Conservation (phyloP, 92 coral and sea anemone species). For the Epizoanthus illoricatus region DNA sequence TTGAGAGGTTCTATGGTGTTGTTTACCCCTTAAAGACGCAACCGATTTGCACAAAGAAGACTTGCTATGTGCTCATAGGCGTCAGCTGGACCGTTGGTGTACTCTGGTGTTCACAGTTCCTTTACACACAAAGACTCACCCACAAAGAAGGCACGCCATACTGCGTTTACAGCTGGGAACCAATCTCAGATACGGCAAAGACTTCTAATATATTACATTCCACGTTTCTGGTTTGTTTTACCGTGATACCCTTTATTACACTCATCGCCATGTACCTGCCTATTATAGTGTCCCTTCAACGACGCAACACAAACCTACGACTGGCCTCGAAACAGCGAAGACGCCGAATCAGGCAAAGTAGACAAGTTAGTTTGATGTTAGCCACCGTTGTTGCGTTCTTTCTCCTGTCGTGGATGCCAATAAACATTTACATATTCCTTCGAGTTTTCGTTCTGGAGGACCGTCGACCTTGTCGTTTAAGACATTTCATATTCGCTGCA, state of each 20-base stretch:
- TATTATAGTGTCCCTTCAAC: neutral
- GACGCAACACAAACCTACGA: neutral
- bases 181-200: neutral
- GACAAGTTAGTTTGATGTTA: slow-evolving; percentile 4
- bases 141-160: slow-evolving; percentile 3
- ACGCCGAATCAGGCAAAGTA: neutral
- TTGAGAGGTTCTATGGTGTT: slow-evolving; percentile 14
- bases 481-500: neutral
- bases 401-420: slow-evolving; percentile 6
- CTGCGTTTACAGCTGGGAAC: slow-evolving; percentile 18
- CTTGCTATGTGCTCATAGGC: neutral
- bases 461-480: neutral
- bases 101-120: neutral
- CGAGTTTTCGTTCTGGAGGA: slow-evolving; percentile 10
- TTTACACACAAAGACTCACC: slow-evolving; percentile 1
- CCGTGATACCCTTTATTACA: neutral
- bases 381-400: slow-evolving; percentile 2
- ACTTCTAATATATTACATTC: neutral
- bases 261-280: neutral
- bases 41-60: slow-evolving; percentile 1
- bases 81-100: slow-evolving; percentile 2
- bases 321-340: neutral
- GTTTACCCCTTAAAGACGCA: slow-evolving; percentile 8
- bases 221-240: slow-evolving; percentile 10
- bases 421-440: slow-evolving; percentile 3